A percentile compares a stretch with the other conserved stretches of the same genome.
phyloP scores from a whole-genome alignment of 1,140 invertebrate species.

The Caligus rogercresseyi region DNA sequence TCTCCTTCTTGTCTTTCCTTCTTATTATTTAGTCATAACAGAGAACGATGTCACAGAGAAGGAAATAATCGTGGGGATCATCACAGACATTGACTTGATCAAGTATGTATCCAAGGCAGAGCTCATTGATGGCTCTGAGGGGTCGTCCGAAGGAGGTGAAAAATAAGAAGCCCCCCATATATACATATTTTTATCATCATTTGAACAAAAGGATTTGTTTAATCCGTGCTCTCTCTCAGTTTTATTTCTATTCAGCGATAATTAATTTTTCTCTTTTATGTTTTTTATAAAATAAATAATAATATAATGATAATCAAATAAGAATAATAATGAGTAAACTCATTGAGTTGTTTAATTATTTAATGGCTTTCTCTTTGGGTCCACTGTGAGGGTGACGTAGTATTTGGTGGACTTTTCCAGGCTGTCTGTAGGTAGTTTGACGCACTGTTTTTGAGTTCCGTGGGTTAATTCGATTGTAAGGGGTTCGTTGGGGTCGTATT shows the following conservation, averaged over 20 bases:
- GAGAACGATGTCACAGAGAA: conserved; percentile 26
- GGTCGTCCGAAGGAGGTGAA: too few species aligned
- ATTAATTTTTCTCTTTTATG: neutral
- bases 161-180: too few species aligned
- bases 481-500: conserved; percentile 5
- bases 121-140: conserved; percentile 25
- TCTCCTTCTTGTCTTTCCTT: too few species aligned
- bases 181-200: too few species aligned
- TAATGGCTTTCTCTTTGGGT: conserved; percentile 4
- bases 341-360: too few species aligned
- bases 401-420: conserved; percentile 12
- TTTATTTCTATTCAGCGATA: neutral
- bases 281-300: too few species aligned
- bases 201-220: too few species aligned
- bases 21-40: conserved; percentile 2
- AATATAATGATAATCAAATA: too few species aligned
- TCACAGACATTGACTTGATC: conserved; percentile 42
- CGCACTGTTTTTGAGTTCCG: conserved; percentile 8
- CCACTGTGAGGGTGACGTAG: conserved; percentile 18
- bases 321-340: too few species aligned
- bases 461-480: conserved; percentile 7
- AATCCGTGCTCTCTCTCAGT: too few species aligned
- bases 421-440: conserved; percentile 7
- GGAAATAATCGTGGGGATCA: conserved; percentile 40
- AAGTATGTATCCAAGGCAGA: conserved; percentile 36